Evolutionary conservation across 2,888 invertebrate species (phyloP), one percentile per base, ranked within the genome.

Genomic region (Celastrina argiolus): DNA sequence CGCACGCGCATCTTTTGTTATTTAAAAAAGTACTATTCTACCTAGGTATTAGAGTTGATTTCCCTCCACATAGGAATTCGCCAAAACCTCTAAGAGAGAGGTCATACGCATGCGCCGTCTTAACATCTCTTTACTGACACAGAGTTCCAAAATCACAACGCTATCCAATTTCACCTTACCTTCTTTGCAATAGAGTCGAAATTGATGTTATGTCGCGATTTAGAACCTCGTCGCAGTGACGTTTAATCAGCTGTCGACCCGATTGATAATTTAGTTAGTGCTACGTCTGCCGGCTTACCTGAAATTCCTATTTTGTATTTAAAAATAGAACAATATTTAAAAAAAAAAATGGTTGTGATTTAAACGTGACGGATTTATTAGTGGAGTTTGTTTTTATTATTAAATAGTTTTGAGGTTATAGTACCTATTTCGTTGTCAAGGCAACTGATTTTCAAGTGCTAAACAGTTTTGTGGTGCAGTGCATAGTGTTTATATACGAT

Each of bases 191-290:
- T 87, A 87, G 83, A 82, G 86, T 82, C 78, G 76, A 73, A 74
- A 85, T 82, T 78, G 69, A 77, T 69, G 69, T 75, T 68, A 41
- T 26, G 58, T 56, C 10, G 69, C 16, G 28, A 65, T 42, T 75
- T 81, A 75, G 83, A 80, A 85, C 83, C 76, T 72, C 86, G 78
- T 82, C 80, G 74, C 75, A 77, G 73, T 78, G 74, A 73, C 84
- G 80, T 88, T 84, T 87, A 81, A 87, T 87, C 90, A 91, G 90
- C 89, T 91, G 90, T 84, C 78, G 73, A 81, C 83, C 80, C 83
- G 81, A 84, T 87, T 85, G 85, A 85, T 89, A 89, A 88, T 88
- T 88, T 81, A 88, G 88, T 89, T 85, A 84, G 76, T 74, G 73
- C 71, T 75, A 75, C 80, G 81, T 75, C 82, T 80, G 80, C 76